Percentiles rank a stretch among this genome's conserved stretches.
These are phyloP conservation scores for Spinus pinus DNA, from an alignment of 2,797 vertebrate species.

Conservation along the genomic window DNA sequence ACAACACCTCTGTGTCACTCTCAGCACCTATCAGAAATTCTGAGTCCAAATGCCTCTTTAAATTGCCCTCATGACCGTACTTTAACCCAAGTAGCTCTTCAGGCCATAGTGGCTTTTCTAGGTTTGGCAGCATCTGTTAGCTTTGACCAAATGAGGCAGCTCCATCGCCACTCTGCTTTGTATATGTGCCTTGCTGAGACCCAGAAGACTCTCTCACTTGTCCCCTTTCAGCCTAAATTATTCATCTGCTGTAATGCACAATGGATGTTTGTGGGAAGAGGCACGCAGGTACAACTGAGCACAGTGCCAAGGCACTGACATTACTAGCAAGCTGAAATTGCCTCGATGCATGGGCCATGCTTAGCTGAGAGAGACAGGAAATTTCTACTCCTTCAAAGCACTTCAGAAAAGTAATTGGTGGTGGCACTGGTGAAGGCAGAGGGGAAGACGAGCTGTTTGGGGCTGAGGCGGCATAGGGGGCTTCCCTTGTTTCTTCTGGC, in stretches of 20 bases:
- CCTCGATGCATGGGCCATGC: not conserved
- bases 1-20: not conserved
- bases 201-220: not conserved
- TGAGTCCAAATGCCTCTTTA: not conserved
- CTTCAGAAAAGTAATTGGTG: not conserved
- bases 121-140: not conserved
- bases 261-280: slow-evolving; percentile 42
- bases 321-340: not conserved
- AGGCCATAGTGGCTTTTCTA: not conserved
- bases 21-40: not conserved
- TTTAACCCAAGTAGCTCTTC: slow-evolving; percentile 33
- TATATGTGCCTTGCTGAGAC: not conserved
- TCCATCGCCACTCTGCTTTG: not conserved
- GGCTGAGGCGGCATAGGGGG: no score
- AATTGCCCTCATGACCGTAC: not conserved
- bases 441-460: not conserved
- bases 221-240: slow-evolving; percentile 53
- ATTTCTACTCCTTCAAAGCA: not conserved
- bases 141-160: not conserved
- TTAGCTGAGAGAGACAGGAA: not conserved
- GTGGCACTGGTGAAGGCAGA: not conserved
- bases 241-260: slow-evolving; percentile 61
- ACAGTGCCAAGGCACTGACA: not conserved
- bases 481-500: not conserved
- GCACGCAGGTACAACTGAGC: not conserved